phyloP scores from a whole-genome alignment of 1,140 invertebrate species.

The Sarcophaga peregrina region DNA sequence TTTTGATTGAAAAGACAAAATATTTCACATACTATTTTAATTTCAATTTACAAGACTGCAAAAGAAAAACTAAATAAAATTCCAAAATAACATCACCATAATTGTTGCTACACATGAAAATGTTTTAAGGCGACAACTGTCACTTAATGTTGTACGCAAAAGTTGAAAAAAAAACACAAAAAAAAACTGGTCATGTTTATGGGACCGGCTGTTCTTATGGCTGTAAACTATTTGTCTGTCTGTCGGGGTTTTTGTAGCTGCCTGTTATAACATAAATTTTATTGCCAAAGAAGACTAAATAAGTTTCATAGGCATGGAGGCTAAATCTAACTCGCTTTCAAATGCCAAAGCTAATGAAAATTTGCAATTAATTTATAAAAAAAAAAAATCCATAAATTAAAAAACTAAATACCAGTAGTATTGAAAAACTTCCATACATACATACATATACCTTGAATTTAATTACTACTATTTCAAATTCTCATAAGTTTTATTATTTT shows the following conservation, averaged over 20 bases:
- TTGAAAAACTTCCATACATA: too few relatives aligned
- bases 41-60: background rate
- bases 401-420: too few relatives aligned
- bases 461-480: too few relatives aligned
- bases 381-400: too few relatives aligned
- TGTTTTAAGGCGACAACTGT: background rate
- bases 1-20: background rate
- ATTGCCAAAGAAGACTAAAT: background rate
- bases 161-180: too few relatives aligned
- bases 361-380: background rate
- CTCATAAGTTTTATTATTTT: too few relatives aligned
- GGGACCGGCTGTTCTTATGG: background rate
- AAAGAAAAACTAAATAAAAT: background rate
- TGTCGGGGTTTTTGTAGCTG: background rate
- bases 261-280: slow-evolving; percentile 5
- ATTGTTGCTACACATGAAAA: slow-evolving; percentile 10
- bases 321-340: background rate
- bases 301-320: background rate
- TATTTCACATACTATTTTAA: background rate
- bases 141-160: background rate
- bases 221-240: too few relatives aligned
- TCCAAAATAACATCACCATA: background rate
- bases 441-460: too few relatives aligned
- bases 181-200: too few relatives aligned
- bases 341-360: background rate